These are phyloP conservation scores for Dolichallabes microphthalmus DNA, from an alignment of 2,113 vertebrate species.

Conservation along the genomic window DNA sequence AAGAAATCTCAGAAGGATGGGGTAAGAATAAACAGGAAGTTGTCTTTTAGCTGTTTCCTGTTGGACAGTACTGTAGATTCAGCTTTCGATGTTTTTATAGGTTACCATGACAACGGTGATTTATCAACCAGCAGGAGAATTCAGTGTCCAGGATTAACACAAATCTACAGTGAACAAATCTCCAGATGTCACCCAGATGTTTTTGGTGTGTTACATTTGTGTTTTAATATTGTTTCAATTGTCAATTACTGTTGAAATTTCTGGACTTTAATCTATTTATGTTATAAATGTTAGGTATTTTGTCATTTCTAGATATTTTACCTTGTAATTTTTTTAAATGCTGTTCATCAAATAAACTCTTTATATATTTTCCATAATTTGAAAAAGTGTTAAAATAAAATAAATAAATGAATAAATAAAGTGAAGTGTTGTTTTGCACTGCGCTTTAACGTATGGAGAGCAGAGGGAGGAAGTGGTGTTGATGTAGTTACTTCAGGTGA, in stretches of 20 bases:
- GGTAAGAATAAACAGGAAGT: conserved; percentile 10
- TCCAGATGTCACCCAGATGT: neutral
- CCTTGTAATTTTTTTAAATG: neutral
- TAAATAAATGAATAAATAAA: neutral
- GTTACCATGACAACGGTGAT: neutral
- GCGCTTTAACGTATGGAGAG: neutral
- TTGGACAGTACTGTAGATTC: neutral
- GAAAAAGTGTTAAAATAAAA: too few species aligned
- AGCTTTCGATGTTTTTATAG: neutral
- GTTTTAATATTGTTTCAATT: neutral
- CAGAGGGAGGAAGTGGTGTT: neutral
- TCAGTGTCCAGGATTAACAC: neutral
- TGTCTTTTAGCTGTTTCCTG: neutral
- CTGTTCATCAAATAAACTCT: neutral
- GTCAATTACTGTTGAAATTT: too few species aligned
- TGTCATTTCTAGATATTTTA: neutral
- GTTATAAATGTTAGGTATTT: neutral
- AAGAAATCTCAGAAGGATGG: neutral
- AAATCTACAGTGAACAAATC: neutral
- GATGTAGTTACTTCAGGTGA: neutral
- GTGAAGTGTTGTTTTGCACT: neutral
- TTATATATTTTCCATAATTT: neutral
- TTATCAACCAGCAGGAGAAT: neutral
- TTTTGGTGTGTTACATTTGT: neutral
- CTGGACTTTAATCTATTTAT: neutral